Percentiles rank a stretch among this genome's conserved stretches.
Conservation (phyloP, 2,113 vertebrate species). For the Origma solitaria region DNA sequence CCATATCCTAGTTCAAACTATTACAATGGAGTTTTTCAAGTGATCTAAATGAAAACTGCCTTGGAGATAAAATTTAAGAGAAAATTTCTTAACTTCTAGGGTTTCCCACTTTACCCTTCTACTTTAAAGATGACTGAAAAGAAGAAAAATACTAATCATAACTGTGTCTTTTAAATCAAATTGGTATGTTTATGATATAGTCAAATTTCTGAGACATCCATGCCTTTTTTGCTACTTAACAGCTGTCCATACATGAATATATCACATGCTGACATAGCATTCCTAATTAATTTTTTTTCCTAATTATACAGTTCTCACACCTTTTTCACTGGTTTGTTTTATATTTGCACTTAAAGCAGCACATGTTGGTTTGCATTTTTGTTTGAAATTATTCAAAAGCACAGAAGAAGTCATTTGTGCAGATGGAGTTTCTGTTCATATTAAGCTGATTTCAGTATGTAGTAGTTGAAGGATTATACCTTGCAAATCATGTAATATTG, state of each 20-base stretch:
- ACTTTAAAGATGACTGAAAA: not conserved
- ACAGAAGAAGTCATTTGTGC: not conserved
- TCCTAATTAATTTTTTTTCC: not conserved
- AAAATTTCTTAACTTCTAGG: not conserved
- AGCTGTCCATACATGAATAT: not conserved
- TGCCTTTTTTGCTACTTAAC: not conserved
- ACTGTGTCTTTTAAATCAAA: not conserved
- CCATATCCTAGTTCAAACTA: not conserved
- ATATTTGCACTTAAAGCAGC: not conserved
- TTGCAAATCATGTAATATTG: not conserved
- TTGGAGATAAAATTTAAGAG: not conserved
- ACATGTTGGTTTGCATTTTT: not conserved
- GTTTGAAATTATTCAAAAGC: not conserved
- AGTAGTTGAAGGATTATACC: not conserved
- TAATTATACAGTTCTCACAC: not conserved
- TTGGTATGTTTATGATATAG: not conserved
- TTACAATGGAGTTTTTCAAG: not conserved
- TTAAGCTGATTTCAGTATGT: not conserved
- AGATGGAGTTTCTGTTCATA: not conserved
- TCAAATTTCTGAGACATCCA: not conserved
- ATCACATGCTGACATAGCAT: not conserved
- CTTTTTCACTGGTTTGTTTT: not conserved
- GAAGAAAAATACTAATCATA: not conserved
- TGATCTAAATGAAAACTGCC: not conserved
- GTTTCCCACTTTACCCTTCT: not conserved